A percentile compares a stretch with the other conserved stretches of the same genome.
Evolutionary conservation across 2,113 vertebrate species (phyloP).

Genomic region (Alces alces): DNA sequence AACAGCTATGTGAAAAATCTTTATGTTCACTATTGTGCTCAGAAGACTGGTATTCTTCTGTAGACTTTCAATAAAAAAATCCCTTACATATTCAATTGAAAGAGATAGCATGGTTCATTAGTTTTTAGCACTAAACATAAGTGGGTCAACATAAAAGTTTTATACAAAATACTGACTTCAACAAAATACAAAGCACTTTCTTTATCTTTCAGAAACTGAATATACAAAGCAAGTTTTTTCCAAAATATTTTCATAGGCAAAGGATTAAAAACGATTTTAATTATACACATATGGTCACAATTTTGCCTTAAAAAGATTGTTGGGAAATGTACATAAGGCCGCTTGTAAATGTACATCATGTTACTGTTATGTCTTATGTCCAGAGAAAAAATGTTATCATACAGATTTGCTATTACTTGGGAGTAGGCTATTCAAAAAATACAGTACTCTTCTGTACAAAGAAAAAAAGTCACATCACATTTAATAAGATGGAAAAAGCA

Average conservation of each 20-base stretch:
- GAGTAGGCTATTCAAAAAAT: constrained; percentile 97
- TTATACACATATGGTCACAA: constrained; percentile 99
- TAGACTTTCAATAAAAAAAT: constrained; percentile 68
- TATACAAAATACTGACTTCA: constrained; percentile 86
- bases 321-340: constrained; percentile 99
- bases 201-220: constrained; percentile 88
- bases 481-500: constrained; percentile 90
- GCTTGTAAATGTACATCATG: constrained; percentile 99
- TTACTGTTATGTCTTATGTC: constrained; percentile 98
- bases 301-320: constrained; percentile 97
- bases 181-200: constrained; percentile 88
- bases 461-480: constrained; percentile 89
- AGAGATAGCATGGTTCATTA: constrained; percentile 66
- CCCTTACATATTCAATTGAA: constrained; percentile 59
- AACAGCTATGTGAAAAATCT: constrained; percentile 68
- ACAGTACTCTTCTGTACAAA: constrained; percentile 99
- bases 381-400: constrained; percentile 99
- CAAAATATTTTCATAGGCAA: constrained; percentile 92
- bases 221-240: constrained; percentile 87
- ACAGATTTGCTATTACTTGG: constrained; percentile 96
- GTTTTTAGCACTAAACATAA: constrained; percentile 67
- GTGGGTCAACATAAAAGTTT: constrained; percentile 77
- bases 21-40: constrained; percentile 59
- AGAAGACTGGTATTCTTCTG: constrained; percentile 60
- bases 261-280: constrained; percentile 99